Conservation (phyloP, 2,888 invertebrate species). For the Drosophila affinis region DNA sequence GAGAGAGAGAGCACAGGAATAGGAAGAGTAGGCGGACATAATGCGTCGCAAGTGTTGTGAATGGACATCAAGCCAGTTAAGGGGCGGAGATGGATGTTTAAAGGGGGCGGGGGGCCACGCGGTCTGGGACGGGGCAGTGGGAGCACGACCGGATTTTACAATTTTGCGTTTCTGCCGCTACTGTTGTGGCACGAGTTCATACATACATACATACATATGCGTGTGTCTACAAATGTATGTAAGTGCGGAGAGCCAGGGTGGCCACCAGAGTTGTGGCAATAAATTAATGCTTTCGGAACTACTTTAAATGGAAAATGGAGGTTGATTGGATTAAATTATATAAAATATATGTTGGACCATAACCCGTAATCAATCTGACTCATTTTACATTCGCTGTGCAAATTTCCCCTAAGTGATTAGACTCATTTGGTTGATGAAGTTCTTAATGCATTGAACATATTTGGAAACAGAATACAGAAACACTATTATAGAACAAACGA, state of each 20-base stretch:
- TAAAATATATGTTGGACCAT: no score
- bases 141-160: conserved; percentile 69
- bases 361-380: no score
- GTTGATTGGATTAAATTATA: not conserved
- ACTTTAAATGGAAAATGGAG: not conserved
- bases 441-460: no score
- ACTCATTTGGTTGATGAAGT: not conserved
- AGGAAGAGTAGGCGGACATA: conserved; percentile 31
- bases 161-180: conserved; percentile 42
- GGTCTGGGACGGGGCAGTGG: conserved; percentile 3
- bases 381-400: not conserved
- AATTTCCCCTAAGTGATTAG: not conserved
- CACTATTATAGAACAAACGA: no score
- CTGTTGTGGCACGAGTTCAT: conserved; percentile 7
- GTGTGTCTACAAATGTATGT: conserved; percentile 5
- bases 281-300: not conserved
- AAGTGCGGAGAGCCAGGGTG: not conserved
- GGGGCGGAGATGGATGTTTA: conserved; percentile 12
- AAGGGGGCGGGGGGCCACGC: not conserved
- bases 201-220: not conserved
- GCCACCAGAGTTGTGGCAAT: not conserved
- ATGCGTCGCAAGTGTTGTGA: conserved; percentile 75
- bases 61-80: conserved; percentile 57
- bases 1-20: not conserved
- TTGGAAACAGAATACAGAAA: no score